Conservation (phyloP, 64 coral and sea anemone species). For the Montipora sp. region DNA sequence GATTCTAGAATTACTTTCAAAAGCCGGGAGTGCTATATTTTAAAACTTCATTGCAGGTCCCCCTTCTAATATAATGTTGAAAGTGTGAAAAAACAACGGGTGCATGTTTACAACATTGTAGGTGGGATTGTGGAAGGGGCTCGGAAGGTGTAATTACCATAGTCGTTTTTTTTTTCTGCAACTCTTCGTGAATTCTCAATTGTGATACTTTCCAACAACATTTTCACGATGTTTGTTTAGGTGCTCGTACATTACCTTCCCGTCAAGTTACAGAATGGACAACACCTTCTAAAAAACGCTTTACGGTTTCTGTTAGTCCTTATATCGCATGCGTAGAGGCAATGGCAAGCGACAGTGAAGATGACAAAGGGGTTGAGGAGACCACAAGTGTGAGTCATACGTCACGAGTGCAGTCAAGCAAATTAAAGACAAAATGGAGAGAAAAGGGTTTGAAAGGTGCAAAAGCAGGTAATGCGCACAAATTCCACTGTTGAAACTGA, state of each 20-base stretch:
- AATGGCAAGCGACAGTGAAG: constrained; percentile 36
- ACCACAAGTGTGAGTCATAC: neutral
- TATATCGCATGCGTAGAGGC: constrained; percentile 85
- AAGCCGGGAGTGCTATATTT: too few relatives aligned
- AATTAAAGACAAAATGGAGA: neutral
- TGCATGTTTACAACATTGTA: too few relatives aligned
- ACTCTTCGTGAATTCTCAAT: too few relatives aligned
- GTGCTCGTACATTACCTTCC: neutral
- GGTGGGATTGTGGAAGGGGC: too few relatives aligned
- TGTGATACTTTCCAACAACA: neutral
- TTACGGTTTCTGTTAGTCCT: constrained; percentile 74
- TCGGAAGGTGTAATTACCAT: too few relatives aligned
- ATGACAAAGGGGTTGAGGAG: neutral
- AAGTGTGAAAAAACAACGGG: too few relatives aligned
- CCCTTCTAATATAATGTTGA: too few relatives aligned
- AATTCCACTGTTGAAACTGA: neutral
- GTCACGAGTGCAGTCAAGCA: neutral
- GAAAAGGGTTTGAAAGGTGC: neutral
- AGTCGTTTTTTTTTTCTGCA: too few relatives aligned
- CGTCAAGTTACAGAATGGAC: constrained; percentile 77
- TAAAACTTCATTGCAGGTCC: too few relatives aligned
- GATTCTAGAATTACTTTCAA: too few relatives aligned
- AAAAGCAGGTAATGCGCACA: neutral
- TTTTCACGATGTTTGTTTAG: neutral
- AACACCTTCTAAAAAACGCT: constrained; percentile 43